Percentiles rank a stretch among this genome's conserved stretches.
phyloP scores from a whole-genome alignment of 2,888 invertebrate genomes.

The Pseudococcus longispinus region DNA sequence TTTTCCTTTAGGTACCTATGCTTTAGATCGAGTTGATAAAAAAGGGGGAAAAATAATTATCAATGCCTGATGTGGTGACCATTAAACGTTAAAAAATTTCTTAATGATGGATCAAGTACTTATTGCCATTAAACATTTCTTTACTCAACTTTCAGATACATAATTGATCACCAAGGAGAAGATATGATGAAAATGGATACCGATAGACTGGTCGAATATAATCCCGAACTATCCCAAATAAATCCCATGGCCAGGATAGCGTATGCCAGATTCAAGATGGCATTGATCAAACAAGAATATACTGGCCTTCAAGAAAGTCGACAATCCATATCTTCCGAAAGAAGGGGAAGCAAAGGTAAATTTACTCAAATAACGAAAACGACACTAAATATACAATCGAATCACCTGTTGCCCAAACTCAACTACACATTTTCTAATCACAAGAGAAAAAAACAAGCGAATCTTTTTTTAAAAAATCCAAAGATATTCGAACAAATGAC shows the following conservation, averaged over 20 bases:
- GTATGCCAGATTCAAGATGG: slow-evolving; percentile 86
- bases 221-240: slow-evolving; percentile 78
- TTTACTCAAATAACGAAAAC: not conserved
- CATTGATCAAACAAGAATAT: slow-evolving; percentile 70
- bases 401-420: not conserved
- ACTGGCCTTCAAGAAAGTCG: slow-evolving; percentile 61
- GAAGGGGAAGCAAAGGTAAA: slow-evolving; percentile 17
- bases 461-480: not conserved
- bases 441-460: not conserved
- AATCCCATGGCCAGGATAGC: slow-evolving; percentile 83
- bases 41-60: no score
- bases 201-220: slow-evolving; percentile 78
- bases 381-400: not conserved
- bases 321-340: not conserved
- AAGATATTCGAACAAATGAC: not conserved
- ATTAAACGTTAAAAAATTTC: no score
- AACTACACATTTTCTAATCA: not conserved
- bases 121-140: no score
- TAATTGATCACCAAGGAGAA: slow-evolving; percentile 61
- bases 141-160: slow-evolving; percentile 4
- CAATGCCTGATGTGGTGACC: no score
- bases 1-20: no score
- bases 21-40: no score
- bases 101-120: no score
- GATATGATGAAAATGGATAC: slow-evolving; percentile 74